These are phyloP conservation scores for Panorpa germanica DNA, from an alignment of 2,888 invertebrate species.

Conservation along the genomic window DNA sequence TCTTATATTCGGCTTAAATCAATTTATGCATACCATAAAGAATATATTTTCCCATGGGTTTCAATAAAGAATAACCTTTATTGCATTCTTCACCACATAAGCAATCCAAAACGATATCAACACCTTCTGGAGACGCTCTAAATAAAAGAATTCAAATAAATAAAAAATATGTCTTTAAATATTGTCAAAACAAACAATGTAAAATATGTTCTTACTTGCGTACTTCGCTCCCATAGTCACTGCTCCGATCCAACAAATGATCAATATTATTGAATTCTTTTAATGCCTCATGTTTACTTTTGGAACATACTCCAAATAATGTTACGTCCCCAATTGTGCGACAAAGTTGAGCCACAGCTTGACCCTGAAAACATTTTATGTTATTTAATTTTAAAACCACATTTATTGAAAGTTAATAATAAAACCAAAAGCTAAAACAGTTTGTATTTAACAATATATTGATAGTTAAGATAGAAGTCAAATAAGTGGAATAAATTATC, in stretches of 20 bases:
- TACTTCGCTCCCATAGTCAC: constrained; percentile 69
- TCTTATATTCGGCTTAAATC: background rate
- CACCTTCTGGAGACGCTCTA: constrained; percentile 55
- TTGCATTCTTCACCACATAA: constrained; percentile 79
- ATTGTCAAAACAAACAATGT: constrained; percentile 6
- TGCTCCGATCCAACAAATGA: constrained; percentile 60
- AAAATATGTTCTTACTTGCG: constrained; percentile 42
- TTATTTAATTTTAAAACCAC: too few species aligned
- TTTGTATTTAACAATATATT: too few species aligned
- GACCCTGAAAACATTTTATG: constrained; percentile 59
- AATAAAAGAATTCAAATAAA: constrained; percentile 10
- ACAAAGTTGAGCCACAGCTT: constrained; percentile 66
- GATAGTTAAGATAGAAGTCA: too few species aligned
- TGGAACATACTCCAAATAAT: constrained; percentile 70
- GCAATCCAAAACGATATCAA: constrained; percentile 75
- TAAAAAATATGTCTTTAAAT: constrained; percentile 4
- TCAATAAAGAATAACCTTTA: constrained; percentile 61
- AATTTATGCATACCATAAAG: constrained; percentile 42
- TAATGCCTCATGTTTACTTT: constrained; percentile 68
- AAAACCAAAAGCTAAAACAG: too few species aligned
- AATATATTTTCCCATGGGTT: constrained; percentile 78
- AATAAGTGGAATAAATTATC: too few species aligned
- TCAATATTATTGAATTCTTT: constrained; percentile 51
- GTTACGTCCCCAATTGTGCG: constrained; percentile 64
- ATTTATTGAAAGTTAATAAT: too few species aligned